Evolutionary conservation across 1,140 invertebrate species (phyloP).

Genomic region (Hormaphis cornu): DNA sequence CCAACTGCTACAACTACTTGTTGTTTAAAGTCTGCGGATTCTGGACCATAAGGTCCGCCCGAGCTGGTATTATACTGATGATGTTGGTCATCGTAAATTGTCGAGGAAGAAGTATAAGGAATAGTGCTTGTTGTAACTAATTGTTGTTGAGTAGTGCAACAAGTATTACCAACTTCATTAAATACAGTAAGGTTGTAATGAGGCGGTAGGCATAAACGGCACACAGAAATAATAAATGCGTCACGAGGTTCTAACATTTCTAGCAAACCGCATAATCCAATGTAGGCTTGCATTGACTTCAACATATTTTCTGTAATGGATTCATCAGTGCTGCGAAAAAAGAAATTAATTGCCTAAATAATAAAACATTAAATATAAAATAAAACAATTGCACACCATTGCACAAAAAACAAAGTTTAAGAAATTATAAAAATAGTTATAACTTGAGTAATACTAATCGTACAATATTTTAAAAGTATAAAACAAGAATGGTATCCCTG

Average conservation of each 20-base stretch:
- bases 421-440: too few species aligned
- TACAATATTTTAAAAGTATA: too few species aligned
- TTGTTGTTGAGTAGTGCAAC: conserved; percentile 40
- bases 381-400: too few species aligned
- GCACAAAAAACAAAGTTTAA: too few species aligned
- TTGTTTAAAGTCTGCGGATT: conserved; percentile 59
- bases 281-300: conserved; percentile 80
- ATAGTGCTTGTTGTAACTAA: neutral
- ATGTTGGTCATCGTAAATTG: neutral
- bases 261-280: conserved; percentile 65
- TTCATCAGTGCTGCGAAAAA: conserved; percentile 71
- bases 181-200: conserved; percentile 88
- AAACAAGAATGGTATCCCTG: too few species aligned
- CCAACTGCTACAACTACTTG: conserved; percentile 85
- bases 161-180: conserved; percentile 45
- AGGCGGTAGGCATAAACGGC: conserved; percentile 86
- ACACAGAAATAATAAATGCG: conserved; percentile 87
- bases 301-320: conserved; percentile 77
- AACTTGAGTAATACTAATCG: too few species aligned
- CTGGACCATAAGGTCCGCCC: conserved; percentile 44
- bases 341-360: conserved; percentile 28
- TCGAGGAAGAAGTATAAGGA: neutral
- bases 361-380: neutral
- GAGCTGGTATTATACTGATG: conserved; percentile 29
- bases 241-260: conserved; percentile 68